A percentile compares a stretch with the other conserved stretches of the same genome.
These are phyloP conservation scores for Cheiracanthium punctorium DNA, from an alignment of 2,888 invertebrate genomes.

Conservation along the genomic window DNA sequence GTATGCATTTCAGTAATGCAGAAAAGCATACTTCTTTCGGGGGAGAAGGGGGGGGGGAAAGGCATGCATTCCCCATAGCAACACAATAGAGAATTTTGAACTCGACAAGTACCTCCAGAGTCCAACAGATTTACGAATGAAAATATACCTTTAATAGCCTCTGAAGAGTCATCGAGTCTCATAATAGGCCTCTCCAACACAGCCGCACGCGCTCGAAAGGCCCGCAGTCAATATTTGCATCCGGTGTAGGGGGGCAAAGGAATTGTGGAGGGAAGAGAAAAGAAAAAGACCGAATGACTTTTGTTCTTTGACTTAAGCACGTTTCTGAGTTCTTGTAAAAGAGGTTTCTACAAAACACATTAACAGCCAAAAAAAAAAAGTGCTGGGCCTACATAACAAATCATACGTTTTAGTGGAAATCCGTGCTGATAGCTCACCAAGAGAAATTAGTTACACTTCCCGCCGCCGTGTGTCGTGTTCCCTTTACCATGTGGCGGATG, in stretches of 20 bases:
- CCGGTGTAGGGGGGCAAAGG: background rate
- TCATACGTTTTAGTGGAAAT: background rate
- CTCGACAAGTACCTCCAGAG: background rate
- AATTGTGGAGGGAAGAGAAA: constrained; percentile 9
- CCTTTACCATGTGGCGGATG: constrained; percentile 26
- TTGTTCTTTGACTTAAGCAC: background rate
- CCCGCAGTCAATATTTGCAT: constrained; percentile 43
- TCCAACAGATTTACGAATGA: background rate
- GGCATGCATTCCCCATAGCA: too few relatives aligned
- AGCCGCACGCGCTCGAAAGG: constrained; percentile 23
- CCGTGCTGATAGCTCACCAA: constrained; percentile 26
- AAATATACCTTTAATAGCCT: background rate
- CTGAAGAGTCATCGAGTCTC: background rate
- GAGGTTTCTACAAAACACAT: background rate
- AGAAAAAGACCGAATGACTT: background rate
- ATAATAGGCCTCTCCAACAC: constrained; percentile 6
- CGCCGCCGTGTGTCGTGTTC: constrained; percentile 38
- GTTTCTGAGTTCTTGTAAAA: background rate
- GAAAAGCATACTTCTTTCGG: too few relatives aligned
- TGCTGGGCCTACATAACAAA: background rate
- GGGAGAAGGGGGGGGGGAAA: too few relatives aligned
- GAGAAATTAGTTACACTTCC: constrained; percentile 65
- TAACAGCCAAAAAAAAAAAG: background rate
- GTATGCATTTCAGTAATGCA: too few relatives aligned
- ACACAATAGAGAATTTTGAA: too few relatives aligned